Conservation (phyloP, 2,113 vertebrate genomes). For the Thinocorus orbignyianus region DNA sequence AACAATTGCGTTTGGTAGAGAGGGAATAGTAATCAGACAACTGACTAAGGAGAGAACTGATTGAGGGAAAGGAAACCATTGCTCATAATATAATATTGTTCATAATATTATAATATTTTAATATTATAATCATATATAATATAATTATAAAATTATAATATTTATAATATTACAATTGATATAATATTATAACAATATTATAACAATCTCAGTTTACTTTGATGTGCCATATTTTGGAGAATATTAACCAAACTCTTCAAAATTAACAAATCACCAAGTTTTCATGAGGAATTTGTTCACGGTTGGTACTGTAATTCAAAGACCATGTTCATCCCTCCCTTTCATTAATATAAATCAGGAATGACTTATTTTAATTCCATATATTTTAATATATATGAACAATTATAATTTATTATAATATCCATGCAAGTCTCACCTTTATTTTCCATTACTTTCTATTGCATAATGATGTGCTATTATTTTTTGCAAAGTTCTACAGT, state of each 20-base stretch:
- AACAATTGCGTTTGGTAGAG: neutral
- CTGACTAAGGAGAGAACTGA: conserved; percentile 42
- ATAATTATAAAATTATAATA: too few relatives aligned
- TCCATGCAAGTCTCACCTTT: neutral
- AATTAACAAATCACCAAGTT: neutral
- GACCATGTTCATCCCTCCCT: neutral
- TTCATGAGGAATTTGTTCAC: neutral
- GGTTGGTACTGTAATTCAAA: neutral
- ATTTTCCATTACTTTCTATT: neutral
- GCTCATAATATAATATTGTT: too few relatives aligned
- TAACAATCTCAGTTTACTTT: too few relatives aligned
- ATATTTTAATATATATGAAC: neutral
- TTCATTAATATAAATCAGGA: neutral
- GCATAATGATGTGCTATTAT: neutral
- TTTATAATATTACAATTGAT: too few relatives aligned
- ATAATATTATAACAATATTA: too few relatives aligned
- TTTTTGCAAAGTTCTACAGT: neutral
- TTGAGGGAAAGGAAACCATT: conserved; percentile 20
- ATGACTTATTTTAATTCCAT: neutral
- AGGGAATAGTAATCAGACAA: conserved; percentile 33
- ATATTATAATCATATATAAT: too few relatives aligned
- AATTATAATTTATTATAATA: neutral
- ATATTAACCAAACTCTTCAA: neutral
- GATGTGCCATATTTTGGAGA: neutral
- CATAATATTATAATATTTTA: too few relatives aligned